Conservation (phyloP, 2,113 vertebrate genomes). For the Erythrocercus mccallii region DNA sequence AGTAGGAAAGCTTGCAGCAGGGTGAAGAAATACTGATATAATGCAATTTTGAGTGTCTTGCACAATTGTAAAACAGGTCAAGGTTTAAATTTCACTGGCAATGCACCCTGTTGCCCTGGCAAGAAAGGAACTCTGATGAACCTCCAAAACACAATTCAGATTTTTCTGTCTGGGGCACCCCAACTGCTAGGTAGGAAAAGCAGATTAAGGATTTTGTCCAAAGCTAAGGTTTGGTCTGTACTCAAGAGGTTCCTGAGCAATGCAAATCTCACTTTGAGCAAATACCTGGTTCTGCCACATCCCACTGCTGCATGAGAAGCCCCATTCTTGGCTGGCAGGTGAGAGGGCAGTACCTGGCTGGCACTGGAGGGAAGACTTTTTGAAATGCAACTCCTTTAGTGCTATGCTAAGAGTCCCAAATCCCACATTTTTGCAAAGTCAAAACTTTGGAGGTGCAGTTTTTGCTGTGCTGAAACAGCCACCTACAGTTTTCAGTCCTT, state of each 20-base stretch:
- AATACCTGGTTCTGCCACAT: background rate
- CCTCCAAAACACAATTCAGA: background rate
- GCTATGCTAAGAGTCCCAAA: background rate
- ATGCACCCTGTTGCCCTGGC: background rate
- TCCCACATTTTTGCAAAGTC: background rate
- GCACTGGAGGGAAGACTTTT: background rate
- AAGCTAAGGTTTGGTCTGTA: background rate
- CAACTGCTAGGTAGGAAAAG: background rate
- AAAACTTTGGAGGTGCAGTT: background rate
- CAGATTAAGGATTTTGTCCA: background rate
- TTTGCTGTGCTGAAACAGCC: background rate
- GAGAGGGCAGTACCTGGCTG: background rate
- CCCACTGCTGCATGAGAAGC: fast-evolving
- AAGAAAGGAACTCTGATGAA: background rate
- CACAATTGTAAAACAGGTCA: background rate
- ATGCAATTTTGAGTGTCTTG: background rate
- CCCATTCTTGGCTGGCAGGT: background rate
- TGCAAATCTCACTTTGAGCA: fast-evolving
- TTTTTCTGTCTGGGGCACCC: background rate
- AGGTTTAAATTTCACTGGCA: background rate
- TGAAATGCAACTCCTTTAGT: background rate
- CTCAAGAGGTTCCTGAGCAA: background rate
- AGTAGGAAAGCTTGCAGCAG: background rate
- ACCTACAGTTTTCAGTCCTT: background rate
- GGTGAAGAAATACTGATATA: background rate